Conservation (phyloP, 53 echinoderm and acorn worm genomes). For the Apostichopus leukothele region DNA sequence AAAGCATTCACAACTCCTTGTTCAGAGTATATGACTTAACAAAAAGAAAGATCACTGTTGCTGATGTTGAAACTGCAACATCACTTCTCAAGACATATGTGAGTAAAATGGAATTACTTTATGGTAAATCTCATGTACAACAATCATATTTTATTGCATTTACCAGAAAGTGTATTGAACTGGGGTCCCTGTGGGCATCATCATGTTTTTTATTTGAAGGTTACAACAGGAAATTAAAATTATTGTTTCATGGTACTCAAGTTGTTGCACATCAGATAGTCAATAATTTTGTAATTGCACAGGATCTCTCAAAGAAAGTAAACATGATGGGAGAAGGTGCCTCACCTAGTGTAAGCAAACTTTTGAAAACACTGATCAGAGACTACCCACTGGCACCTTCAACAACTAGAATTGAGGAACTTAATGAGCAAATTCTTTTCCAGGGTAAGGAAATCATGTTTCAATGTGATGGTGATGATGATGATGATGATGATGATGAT, state of each 20-base stretch:
- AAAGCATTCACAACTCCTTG: not conserved
- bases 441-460: constrained; percentile 25
- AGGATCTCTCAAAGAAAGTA: not conserved
- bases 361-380: constrained; percentile 17
- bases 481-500: too few species aligned
- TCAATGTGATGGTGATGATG: not conserved
- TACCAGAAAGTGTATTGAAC: constrained; percentile 1
- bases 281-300: constrained; percentile 35
- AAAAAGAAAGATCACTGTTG: constrained; percentile 1
- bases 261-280: constrained; percentile 35
- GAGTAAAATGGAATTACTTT: not conserved
- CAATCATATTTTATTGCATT: constrained; percentile 19
- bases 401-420: constrained; percentile 5
- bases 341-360: not conserved
- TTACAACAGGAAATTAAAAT: constrained; percentile 21
- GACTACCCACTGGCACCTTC: constrained; percentile 6
- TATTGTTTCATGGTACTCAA: constrained; percentile 10
- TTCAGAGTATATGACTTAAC: constrained; percentile 5
- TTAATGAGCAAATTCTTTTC: not conserved
- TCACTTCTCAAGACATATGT: constrained; percentile 16
- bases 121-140: constrained; percentile 11
- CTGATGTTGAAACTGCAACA: constrained; percentile 5
- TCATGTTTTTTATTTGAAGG: constrained; percentile 27
- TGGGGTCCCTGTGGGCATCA: constrained; percentile 26
- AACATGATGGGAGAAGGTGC: constrained; percentile 25